Conservation (phyloP, 1,140 invertebrate species). For the Pygmarrhopalites habei region DNA sequence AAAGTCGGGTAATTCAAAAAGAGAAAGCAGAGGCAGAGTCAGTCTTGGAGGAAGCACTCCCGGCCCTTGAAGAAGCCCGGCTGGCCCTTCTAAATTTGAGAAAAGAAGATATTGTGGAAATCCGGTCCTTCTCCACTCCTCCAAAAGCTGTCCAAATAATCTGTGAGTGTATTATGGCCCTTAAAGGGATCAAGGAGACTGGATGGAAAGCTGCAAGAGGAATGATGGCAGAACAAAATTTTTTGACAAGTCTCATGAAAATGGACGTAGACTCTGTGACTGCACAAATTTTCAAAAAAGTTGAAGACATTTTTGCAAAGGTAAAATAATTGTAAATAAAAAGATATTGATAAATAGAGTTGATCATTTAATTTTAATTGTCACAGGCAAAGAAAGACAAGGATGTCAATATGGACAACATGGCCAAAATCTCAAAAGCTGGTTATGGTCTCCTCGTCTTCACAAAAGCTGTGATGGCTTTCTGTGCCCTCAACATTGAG, state of each 20-base stretch:
- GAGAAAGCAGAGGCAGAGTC: conserved; percentile 76
- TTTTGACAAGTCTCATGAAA: conserved; percentile 67
- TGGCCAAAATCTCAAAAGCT: conserved; percentile 3
- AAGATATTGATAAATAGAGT: no score
- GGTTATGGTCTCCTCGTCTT: conserved; percentile 60
- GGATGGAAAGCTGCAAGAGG: conserved; percentile 82
- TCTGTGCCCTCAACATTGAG: conserved; percentile 74
- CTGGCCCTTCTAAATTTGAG: conserved; percentile 69
- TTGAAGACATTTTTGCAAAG: background rate
- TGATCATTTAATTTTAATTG: no score
- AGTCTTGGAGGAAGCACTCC: conserved; percentile 67
- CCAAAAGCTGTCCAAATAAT: conserved; percentile 77
- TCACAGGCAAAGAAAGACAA: conserved; percentile 1
- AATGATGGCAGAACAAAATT: conserved; percentile 83
- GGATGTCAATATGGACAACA: background rate
- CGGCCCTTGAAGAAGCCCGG: conserved; percentile 69
- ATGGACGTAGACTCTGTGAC: conserved; percentile 78
- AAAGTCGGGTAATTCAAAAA: conserved; percentile 63
- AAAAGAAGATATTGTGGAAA: conserved; percentile 84
- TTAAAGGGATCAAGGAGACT: conserved; percentile 71
- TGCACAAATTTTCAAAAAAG: conserved; percentile 56
- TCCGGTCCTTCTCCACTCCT: conserved; percentile 81
- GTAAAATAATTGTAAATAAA: no score
- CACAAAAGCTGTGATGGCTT: conserved; percentile 73
- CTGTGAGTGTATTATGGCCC: conserved; percentile 77